A percentile compares a stretch with the other conserved stretches of the same genome.
phyloP scores from a whole-genome alignment of 2,113 vertebrate genomes.

The Heterotis niloticus region DNA sequence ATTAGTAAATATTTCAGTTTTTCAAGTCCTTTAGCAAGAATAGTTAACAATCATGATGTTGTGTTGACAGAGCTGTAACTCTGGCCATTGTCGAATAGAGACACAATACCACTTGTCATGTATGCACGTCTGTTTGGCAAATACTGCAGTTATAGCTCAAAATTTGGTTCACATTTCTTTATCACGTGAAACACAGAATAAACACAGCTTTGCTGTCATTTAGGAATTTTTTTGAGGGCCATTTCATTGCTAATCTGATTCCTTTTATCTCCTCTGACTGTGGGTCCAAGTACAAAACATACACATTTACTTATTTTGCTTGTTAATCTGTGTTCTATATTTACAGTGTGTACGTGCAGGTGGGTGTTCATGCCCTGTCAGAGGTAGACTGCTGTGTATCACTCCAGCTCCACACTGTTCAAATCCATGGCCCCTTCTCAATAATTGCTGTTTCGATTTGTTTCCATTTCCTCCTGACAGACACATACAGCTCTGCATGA shows the following conservation, averaged over 20 bases:
- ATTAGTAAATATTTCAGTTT: too few species aligned
- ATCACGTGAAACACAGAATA: not conserved
- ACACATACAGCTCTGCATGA: conserved; percentile 12
- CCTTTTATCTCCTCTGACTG: too few species aligned
- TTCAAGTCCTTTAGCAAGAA: too few species aligned
- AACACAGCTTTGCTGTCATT: not conserved
- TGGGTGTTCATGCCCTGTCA: conserved; percentile 18
- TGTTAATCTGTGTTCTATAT: not conserved
- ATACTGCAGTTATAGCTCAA: too few species aligned
- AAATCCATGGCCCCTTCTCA: conserved; percentile 20
- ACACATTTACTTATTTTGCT: too few species aligned
- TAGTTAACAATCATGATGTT: too few species aligned
- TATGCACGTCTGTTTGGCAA: too few species aligned
- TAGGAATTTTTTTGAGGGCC: not conserved
- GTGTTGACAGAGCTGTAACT: too few species aligned
- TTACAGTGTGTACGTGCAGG: not conserved
- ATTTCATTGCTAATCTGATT: too few species aligned
- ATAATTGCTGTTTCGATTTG: conserved; percentile 7
- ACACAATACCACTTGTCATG: too few species aligned
- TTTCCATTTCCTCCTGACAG: conserved; percentile 5
- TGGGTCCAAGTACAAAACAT: not conserved
- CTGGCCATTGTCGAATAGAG: too few species aligned
- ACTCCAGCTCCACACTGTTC: conserved; percentile 2
- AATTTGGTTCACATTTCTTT: too few species aligned
- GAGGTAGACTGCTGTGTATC: conserved; percentile 42